These are phyloP conservation scores for Erpetoichthys calabaricus DNA, from an alignment of 2,797 vertebrate species.

Conservation along the genomic window DNA sequence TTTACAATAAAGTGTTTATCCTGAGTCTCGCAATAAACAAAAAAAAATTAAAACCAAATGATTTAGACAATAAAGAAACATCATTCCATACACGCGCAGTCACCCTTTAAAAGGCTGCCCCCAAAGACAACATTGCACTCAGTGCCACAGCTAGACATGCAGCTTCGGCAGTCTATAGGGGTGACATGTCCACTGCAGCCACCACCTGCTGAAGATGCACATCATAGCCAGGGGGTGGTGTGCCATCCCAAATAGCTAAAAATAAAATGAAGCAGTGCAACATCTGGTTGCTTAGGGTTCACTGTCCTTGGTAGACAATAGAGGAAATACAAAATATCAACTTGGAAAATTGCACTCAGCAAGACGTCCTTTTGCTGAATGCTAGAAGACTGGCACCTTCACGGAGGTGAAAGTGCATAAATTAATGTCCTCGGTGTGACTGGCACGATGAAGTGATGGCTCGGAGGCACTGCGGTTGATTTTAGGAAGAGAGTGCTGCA, in stretches of 20 bases:
- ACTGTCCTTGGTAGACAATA: no score
- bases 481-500: conserved; percentile 91
- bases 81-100: conserved; percentile 34
- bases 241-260: no score
- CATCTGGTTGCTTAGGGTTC: no score
- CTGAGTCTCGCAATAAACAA: conserved; percentile 57
- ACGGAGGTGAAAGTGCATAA: conserved; percentile 77
- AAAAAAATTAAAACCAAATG: conserved; percentile 65
- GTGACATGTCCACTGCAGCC: no score
- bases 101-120: conserved; percentile 50
- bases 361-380: not conserved
- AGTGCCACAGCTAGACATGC: no score
- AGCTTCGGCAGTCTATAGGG: no score
- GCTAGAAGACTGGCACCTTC: conserved; percentile 70
- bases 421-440: conserved; percentile 89
- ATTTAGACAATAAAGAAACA: conserved; percentile 59
- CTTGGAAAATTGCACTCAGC: no score
- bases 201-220: no score
- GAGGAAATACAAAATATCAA: no score
- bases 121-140: conserved; percentile 30
- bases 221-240: no score
- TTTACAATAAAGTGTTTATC: conserved; percentile 67
- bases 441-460: conserved; percentile 85
- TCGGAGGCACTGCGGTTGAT: conserved; percentile 96
- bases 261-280: no score